These are phyloP conservation scores for Octopus bimaculoides DNA, from an alignment of 1,140 invertebrate genomes.

Conservation along the genomic window DNA sequence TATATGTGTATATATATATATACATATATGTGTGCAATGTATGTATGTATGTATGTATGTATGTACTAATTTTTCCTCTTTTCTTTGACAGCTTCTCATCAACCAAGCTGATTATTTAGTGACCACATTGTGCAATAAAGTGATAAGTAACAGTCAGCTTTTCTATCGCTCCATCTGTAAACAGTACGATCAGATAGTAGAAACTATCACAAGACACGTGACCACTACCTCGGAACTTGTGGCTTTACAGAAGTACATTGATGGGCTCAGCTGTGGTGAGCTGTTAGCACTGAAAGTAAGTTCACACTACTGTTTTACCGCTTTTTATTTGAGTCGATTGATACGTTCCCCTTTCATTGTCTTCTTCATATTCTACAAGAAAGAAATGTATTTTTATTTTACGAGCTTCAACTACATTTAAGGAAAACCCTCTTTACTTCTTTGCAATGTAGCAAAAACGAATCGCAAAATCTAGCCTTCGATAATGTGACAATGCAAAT, in stretches of 20 bases:
- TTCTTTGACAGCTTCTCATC: constrained; percentile 48
- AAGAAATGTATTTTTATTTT: too few species aligned
- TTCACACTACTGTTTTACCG: not conserved
- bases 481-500: too few species aligned
- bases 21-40: not conserved
- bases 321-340: too few species aligned
- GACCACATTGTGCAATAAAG: constrained; percentile 47
- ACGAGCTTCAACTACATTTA: too few species aligned
- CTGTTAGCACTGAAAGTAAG: constrained; percentile 50
- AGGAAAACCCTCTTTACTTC: too few species aligned
- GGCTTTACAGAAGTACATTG: constrained; percentile 77
- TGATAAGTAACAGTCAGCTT: constrained; percentile 43
- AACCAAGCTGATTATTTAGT: constrained; percentile 39
- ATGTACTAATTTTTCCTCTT: not conserved
- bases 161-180: constrained; percentile 53
- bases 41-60: not conserved
- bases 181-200: constrained; percentile 81
- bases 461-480: too few species aligned
- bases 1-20: too few species aligned
- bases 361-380: too few species aligned
- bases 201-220: constrained; percentile 76
- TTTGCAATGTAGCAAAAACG: too few species aligned
- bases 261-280: constrained; percentile 56
- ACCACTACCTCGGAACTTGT: constrained; percentile 84
- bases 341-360: too few species aligned